phyloP scores from a whole-genome alignment of 2,888 invertebrate genomes.

The Phyllotreta striolata region DNA sequence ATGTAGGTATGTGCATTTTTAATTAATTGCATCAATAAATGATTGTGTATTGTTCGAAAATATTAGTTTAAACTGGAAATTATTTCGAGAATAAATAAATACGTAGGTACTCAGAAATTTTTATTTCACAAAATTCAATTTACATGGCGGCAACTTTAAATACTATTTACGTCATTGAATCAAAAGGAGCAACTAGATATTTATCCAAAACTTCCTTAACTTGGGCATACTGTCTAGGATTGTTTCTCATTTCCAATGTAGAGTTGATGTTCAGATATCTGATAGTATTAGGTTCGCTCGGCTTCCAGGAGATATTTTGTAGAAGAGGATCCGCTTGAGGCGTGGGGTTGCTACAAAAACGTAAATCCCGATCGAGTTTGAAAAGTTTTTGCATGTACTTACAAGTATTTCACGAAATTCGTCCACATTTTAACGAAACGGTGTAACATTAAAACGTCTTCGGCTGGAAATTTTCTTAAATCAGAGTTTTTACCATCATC shows the following conservation, averaged over 20 bases:
- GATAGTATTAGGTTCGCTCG: conserved; percentile 19
- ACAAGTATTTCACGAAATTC: conserved; percentile 39
- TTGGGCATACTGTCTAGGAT: conserved; percentile 29
- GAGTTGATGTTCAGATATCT: conserved; percentile 35
- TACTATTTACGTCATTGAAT: background rate
- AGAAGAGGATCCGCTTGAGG: conserved; percentile 34
- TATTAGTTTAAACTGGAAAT: too few relatives aligned
- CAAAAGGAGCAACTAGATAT: conserved; percentile 23
- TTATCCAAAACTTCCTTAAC: conserved; percentile 32
- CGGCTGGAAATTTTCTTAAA: conserved; percentile 22
- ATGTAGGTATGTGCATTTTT: too few relatives aligned
- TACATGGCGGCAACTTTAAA: too few relatives aligned
- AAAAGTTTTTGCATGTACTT: conserved; percentile 12
- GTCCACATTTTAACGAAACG: conserved; percentile 36
- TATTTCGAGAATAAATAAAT: too few relatives aligned
- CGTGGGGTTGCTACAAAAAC: conserved; percentile 37
- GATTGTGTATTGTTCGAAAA: too few relatives aligned
- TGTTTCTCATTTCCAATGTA: conserved; percentile 30
- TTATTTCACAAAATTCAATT: too few relatives aligned
- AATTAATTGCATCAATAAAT: too few relatives aligned
- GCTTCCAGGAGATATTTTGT: conserved; percentile 28
- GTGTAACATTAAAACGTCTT: conserved; percentile 24
- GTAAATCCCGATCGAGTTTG: background rate
- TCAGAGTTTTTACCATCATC: conserved; percentile 21
- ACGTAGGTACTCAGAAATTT: too few relatives aligned